These are phyloP conservation scores for Eupeodes latifasciatus DNA, from an alignment of 2,888 invertebrate genomes.

Conservation along the genomic window DNA sequence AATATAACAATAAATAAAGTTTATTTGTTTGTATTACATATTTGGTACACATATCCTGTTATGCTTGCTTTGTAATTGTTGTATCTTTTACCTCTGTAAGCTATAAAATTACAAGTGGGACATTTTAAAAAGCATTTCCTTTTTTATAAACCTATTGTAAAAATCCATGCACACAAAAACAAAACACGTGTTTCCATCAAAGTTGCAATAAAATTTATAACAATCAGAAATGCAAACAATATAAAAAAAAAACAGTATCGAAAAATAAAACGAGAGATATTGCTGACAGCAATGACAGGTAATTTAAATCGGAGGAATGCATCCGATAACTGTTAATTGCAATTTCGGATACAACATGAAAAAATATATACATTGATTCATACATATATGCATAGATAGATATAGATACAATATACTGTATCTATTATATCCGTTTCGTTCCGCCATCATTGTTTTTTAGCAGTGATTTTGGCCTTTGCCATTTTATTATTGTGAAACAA, in stretches of 20 bases:
- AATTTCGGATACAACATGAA: neutral
- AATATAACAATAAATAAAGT: too few relatives aligned
- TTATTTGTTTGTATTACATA: too few relatives aligned
- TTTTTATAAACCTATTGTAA: too few relatives aligned
- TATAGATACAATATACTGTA: too few relatives aligned
- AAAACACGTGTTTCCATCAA: conserved; percentile 11
- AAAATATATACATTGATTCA: neutral
- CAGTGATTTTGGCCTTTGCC: conserved; percentile 2
- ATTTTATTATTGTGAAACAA: conserved; percentile 1
- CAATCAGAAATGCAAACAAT: conserved; percentile 27
- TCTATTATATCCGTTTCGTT: neutral
- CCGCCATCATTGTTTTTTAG: neutral
- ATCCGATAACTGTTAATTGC: conserved; percentile 54
- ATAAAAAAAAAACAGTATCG: too few relatives aligned
- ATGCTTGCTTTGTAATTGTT: too few relatives aligned
- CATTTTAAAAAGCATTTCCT: neutral
- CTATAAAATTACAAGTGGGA: neutral
- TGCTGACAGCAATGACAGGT: conserved; percentile 65
- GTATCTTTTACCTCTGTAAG: too few relatives aligned
- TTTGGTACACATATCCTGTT: too few relatives aligned
- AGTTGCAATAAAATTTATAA: neutral
- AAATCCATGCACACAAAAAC: neutral
- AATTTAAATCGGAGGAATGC: conserved; percentile 61
- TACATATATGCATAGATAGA: neutral
- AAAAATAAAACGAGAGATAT: conserved; percentile 19